Evolutionary conservation across 2,113 vertebrate species (phyloP), one percentile per base, ranked within the genome.

Genomic region (Myrmophylax atrothorax): DNA sequence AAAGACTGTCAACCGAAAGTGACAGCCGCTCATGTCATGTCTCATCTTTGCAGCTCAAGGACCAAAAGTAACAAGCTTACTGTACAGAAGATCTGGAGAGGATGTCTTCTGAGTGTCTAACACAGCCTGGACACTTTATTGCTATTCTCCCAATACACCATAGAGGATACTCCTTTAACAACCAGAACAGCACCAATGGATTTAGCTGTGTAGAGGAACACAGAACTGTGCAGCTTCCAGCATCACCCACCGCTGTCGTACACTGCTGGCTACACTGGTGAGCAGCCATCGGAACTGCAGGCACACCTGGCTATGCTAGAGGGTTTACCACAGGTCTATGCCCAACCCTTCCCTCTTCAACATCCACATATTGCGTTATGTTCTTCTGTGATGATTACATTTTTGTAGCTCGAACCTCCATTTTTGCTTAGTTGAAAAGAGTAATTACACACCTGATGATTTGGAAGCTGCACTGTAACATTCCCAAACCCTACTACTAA

Each of bases 1-100:
- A 95, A 79, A 96, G 70, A 79, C 81, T 53, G 84, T 89, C 89
- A 96, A 68, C 49, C 44, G 23, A 93, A 87, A 94, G 81, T 40
- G 89, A 91, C 84, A 93, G 84, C 53, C 0, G 0, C 70, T 94
- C 58, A 87, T 97, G 96, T 94, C 95, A 92, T 46, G n/a, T 60
- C 87, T 97, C 60, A 87, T 92, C 77, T 92, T 66, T 72, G 69
- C 44, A 84, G 83, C 69, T 64, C 87, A 84, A 89, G 62, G 64
- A 89, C 62, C 66, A 64, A 75, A 77, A 92, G 40, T 35, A 75
- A 79, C 84, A 92, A 78, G 9, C 72, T 92, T 33, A 29, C 10
- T n/a, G 24, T 37, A 94, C 20, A 72, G 83, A 87, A 90, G 26
- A 35, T 72, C 47, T 3, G 6, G 31, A 75, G 16, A 81, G 7